Conservation (phyloP, 2,113 vertebrate genomes). For the Symphodus melops region DNA sequence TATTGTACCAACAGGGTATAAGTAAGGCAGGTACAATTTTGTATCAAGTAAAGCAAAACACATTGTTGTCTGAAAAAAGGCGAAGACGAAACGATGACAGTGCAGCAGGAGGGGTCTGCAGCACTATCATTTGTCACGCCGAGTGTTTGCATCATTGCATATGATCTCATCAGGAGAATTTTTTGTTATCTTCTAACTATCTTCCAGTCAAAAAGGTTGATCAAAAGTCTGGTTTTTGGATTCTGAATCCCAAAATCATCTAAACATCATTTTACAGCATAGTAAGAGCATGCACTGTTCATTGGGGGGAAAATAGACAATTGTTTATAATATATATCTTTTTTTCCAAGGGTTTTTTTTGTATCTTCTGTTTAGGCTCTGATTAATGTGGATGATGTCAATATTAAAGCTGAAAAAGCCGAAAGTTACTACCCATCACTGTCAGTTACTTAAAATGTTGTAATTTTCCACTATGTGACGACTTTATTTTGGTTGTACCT, state of each 20-base stretch:
- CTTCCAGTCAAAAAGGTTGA: not conserved
- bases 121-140: slow-evolving; percentile 39
- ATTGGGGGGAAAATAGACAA: not conserved
- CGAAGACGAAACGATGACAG: not conserved
- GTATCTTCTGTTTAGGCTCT: too few species aligned
- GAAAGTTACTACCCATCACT: too few species aligned
- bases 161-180: slow-evolving; percentile 15
- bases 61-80: too few species aligned
- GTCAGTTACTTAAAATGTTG: not conserved
- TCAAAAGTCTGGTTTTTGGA: not conserved
- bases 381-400: too few species aligned
- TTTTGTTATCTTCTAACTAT: not conserved
- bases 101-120: not conserved
- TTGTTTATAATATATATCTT: too few species aligned
- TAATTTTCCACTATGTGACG: not conserved
- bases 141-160: slow-evolving; percentile 16
- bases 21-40: too few species aligned
- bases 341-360: too few species aligned
- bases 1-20: too few species aligned
- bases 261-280: not conserved
- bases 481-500: not conserved
- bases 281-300: not conserved
- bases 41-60: too few species aligned
- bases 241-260: not conserved
- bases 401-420: too few species aligned